Conservation (phyloP, 2,888 invertebrate species). For the Blastobasis adustella region DNA sequence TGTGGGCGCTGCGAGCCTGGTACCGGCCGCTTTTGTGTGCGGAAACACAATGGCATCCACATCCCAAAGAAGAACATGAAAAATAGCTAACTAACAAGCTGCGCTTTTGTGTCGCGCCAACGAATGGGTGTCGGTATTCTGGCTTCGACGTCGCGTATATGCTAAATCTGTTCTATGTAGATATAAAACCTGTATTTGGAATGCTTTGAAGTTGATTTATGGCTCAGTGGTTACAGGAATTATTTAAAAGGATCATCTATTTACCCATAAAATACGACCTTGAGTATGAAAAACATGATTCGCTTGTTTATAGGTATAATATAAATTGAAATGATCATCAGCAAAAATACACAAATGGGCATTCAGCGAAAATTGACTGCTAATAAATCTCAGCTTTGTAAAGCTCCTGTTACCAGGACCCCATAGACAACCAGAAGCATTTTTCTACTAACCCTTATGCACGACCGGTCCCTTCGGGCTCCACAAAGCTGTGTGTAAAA, state of each 20-base stretch:
- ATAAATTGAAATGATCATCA: too few species aligned
- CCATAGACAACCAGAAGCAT: slow-evolving; percentile 12
- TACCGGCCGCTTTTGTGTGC: slow-evolving; percentile 46
- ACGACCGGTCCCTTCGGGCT: background rate
- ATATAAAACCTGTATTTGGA: too few species aligned
- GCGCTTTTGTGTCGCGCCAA: slow-evolving; percentile 15
- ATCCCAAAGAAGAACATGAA: slow-evolving; percentile 31
- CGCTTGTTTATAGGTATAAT: too few species aligned
- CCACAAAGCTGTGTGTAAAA: background rate
- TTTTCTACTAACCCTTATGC: slow-evolving; percentile 8
- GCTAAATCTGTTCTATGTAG: too few species aligned
- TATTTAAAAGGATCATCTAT: too few species aligned
- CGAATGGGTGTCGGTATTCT: background rate
- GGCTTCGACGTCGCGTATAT: too few species aligned
- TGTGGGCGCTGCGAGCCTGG: slow-evolving; percentile 49
- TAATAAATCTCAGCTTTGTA: slow-evolving; percentile 6
- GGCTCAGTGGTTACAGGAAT: too few species aligned
- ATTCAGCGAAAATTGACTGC: background rate
- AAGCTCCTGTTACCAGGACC: slow-evolving; percentile 19
- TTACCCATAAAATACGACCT: too few species aligned
- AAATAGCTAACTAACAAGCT: slow-evolving; percentile 35
- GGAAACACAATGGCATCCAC: slow-evolving; percentile 43
- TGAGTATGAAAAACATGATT: too few species aligned
- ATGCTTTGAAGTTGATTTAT: too few species aligned
- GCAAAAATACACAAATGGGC: too few species aligned